A percentile compares a stretch with the other conserved stretches of the same genome.
These are phyloP conservation scores for Callyntrura sp. DNA, from an alignment of 2,888 invertebrate genomes.

Conservation along the genomic window DNA sequence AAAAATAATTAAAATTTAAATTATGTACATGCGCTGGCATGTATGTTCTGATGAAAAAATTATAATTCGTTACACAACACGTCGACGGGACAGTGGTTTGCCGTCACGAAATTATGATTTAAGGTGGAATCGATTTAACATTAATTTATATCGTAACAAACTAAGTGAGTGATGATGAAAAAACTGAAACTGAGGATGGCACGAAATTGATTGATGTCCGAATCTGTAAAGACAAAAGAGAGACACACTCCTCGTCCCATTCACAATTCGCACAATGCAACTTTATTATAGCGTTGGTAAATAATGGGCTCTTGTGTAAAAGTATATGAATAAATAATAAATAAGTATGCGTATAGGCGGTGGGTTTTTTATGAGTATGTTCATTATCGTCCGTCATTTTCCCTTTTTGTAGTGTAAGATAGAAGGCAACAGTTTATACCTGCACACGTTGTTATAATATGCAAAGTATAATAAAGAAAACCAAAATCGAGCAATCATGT, in stretches of 20 bases:
- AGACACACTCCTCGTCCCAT: neutral
- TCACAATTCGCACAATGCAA: too few relatives aligned
- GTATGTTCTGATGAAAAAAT: too few relatives aligned
- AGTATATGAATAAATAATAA: too few relatives aligned
- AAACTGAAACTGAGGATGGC: slow-evolving; percentile 35
- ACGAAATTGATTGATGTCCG: slow-evolving; percentile 47
- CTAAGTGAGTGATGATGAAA: neutral
- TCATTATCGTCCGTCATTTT: slow-evolving; percentile 19
- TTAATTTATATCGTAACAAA: slow-evolving; percentile 31
- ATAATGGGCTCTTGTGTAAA: neutral
- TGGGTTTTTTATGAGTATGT: neutral
- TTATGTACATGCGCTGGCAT: neutral
- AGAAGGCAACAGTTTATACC: neutral
- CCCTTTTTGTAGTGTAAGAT: neutral
- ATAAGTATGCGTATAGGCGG: neutral
- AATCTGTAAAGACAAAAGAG: slow-evolving; percentile 1
- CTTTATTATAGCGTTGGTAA: neutral
- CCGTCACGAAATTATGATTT: neutral
- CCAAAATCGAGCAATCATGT: slow-evolving; percentile 3
- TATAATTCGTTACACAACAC: neutral
- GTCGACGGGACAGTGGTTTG: neutral
- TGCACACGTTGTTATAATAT: too few relatives aligned
- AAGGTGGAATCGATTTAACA: slow-evolving; percentile 3
- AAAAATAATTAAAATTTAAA: neutral
- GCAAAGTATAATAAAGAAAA: neutral